These are phyloP conservation scores for Coregonus suidteri DNA, from an alignment of 2,797 vertebrate genomes.

Conservation along the genomic window DNA sequence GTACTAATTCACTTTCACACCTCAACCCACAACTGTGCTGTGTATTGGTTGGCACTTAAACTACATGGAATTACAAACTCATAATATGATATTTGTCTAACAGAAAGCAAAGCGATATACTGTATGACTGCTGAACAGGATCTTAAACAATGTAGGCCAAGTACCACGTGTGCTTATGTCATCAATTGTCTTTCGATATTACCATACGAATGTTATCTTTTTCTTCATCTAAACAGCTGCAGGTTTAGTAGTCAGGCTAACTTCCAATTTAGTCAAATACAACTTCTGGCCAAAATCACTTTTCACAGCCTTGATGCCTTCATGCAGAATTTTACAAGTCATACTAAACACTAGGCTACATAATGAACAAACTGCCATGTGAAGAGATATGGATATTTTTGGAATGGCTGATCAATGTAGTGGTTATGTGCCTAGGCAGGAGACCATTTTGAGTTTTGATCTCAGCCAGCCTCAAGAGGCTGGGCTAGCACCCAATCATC, in stretches of 20 bases:
- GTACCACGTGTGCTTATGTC: not conserved
- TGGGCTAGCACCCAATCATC: conserved; percentile 42
- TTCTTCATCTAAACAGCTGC: not conserved
- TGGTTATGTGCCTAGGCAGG: not conserved
- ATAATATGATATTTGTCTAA: not conserved
- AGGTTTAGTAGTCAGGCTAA: not conserved
- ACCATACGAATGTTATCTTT: not conserved
- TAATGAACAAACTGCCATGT: not conserved
- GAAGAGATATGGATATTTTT: not conserved
- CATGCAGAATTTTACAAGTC: too few species aligned
- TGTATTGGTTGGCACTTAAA: not conserved
- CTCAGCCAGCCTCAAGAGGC: conserved; percentile 33
- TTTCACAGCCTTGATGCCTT: too few species aligned
- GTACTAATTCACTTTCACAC: not conserved
- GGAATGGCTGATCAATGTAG: not conserved
- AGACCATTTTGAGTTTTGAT: conserved; percentile 32
- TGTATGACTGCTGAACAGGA: not conserved
- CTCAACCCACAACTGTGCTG: not conserved
- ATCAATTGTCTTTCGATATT: not conserved
- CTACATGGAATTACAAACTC: not conserved
- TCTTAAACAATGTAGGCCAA: not conserved
- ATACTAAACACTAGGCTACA: not conserved
- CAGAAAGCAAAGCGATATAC: not conserved
- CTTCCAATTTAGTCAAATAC: too few species aligned
- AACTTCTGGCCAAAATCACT: too few species aligned